These are phyloP conservation scores for Metalampra italica DNA, from an alignment of 2,888 invertebrate species.

Conservation along the genomic window DNA sequence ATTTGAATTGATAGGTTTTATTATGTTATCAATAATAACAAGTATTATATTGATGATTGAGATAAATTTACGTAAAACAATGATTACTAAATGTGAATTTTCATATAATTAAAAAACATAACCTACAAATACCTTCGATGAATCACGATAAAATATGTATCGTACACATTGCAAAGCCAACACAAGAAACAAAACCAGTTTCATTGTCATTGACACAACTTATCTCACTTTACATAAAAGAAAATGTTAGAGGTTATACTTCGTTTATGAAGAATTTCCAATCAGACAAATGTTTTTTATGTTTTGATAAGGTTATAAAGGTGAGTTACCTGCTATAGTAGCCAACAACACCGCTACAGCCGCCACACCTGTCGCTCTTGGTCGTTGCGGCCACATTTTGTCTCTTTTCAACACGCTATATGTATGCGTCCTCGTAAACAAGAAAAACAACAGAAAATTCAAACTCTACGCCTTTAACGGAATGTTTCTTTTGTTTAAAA, in stretches of 20 bases:
- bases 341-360: conserved; percentile 65
- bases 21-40: too few species aligned
- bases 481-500: conserved; percentile 50
- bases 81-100: too few species aligned
- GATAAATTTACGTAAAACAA: too few species aligned
- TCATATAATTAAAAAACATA: too few species aligned
- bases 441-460: conserved; percentile 58
- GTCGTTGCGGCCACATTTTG: conserved; percentile 63
- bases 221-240: not conserved
- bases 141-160: not conserved
- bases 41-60: too few species aligned
- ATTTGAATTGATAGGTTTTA: too few species aligned
- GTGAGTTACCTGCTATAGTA: conserved; percentile 65
- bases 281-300: not conserved
- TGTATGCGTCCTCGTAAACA: conserved; percentile 55
- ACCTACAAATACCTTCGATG: not conserved
- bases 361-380: conserved; percentile 73
- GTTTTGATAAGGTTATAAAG: conserved; percentile 19
- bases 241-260: not conserved
- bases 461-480: conserved; percentile 49
- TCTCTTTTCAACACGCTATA: conserved; percentile 66
- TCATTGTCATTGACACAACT: not conserved
- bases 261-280: not conserved
- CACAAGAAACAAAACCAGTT: conserved; percentile 25
- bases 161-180: conserved; percentile 28